Evolutionary conservation across 1,140 invertebrate genomes (phyloP).

Genomic region (Lanistes nyassanus): DNA sequence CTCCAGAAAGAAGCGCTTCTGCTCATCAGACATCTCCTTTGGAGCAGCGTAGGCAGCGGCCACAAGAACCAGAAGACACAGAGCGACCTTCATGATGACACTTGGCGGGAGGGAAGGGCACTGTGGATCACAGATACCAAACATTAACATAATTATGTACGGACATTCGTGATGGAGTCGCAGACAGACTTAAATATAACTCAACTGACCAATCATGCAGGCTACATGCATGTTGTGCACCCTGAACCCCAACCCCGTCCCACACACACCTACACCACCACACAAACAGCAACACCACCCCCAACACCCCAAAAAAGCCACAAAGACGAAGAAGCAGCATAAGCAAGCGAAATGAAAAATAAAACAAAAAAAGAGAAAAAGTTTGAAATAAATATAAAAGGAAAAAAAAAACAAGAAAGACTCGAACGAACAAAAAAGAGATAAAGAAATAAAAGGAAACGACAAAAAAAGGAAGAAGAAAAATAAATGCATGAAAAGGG

Average conservation of each 20-base stretch:
- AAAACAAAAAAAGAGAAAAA: neutral
- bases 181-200: neutral
- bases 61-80: too few relatives aligned
- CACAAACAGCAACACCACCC: neutral
- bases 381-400: neutral
- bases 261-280: too few relatives aligned
- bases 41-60: too few relatives aligned
- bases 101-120: too few relatives aligned
- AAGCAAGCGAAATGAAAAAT: neutral
- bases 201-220: too few relatives aligned
- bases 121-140: neutral
- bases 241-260: too few relatives aligned
- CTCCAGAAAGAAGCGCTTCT: too few relatives aligned
- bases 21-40: too few relatives aligned
- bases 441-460: neutral
- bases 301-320: neutral
- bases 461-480: conserved; percentile 1
- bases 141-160: neutral
- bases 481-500: conserved; percentile 6
- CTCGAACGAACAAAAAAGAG: neutral
- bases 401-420: neutral
- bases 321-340: neutral
- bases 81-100: too few relatives aligned
- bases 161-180: neutral
- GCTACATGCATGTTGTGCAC: too few relatives aligned